Evolutionary conservation across 1,140 invertebrate species (phyloP), one percentile per base, ranked within the genome.

Genomic region (Notospermus geniculatus): DNA sequence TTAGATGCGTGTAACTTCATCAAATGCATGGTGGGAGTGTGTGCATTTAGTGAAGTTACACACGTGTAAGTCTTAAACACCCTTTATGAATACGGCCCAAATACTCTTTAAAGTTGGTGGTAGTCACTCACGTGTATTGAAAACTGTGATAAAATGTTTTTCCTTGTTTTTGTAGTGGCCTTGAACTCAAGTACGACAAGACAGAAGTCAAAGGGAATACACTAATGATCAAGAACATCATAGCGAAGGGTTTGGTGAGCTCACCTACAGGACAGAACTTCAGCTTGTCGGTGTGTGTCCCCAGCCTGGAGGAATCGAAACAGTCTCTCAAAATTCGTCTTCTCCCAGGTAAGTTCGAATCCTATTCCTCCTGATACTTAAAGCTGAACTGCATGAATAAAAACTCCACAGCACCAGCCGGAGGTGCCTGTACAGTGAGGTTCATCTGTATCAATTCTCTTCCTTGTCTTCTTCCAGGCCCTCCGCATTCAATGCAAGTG

Each of bases 321-420:
- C 75, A 80, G 36, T 65, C 66, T 9, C 36, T 80, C 54, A 81
- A 81, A 62, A 76, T 81, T 1, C 68, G 78, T 22, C 55, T 81
- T 5, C 58, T 80, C 22, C 78, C 79, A 65, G 79, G n/a, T n/a
- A n/a, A n/a, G n/a, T n/a, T n/a, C n/a, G 79, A 52, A 32, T 53
- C 22, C 67, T 62, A 5, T 13, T n/a, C 22, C 13, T 39, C 17
- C 32, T 68, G 29, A 25, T 46, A 32, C 60, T 68, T 17, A 59
- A 9, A 11, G 17, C 50, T 22, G 50, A 53, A 23, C 11, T 9
- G 9, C 9, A 9, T 23, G n/a, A n/a, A n/a, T n/a, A n/a, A n/a
- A n/a, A n/a, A n/a, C n/a, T n/a, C n/a, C n/a, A n/a, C n/a, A n/a
- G n/a, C n/a, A n/a, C n/a, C n/a, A n/a, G n/a, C n/a, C n/a, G n/a